A percentile compares a stretch with the other conserved stretches of the same genome.
Conservation (phyloP, 1,140 invertebrate genomes). For the Drosophila kepulauana region DNA sequence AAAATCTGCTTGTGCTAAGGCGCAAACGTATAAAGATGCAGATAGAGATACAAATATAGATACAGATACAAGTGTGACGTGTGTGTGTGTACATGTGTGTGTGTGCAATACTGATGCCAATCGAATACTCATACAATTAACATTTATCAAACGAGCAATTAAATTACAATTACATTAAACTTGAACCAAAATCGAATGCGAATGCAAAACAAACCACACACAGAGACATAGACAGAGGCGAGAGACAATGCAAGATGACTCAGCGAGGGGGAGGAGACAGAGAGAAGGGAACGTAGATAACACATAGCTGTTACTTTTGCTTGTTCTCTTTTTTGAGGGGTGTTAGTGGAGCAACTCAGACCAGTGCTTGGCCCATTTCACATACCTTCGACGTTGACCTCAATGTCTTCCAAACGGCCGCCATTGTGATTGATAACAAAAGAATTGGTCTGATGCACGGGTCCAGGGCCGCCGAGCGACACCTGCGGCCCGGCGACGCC, state of each 20-base stretch:
- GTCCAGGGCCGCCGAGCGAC: constrained; percentile 88
- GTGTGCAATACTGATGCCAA: constrained; percentile 20
- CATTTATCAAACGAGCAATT: constrained; percentile 75
- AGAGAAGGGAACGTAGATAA: constrained; percentile 1
- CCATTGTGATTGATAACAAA: constrained; percentile 90
- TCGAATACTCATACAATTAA: constrained; percentile 50
- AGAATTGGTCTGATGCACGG: constrained; percentile 88
- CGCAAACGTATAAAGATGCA: constrained; percentile 52
- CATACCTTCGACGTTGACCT: constrained; percentile 97
- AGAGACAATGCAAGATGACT: neutral
- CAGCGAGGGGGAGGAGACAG: constrained; percentile 13
- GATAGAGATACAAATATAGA: constrained; percentile 16
- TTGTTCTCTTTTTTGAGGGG: constrained; percentile 3
- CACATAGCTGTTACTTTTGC: neutral
- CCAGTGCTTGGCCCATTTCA: constrained; percentile 36
- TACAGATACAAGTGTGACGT: constrained; percentile 8
- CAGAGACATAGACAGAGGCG: constrained; percentile 44
- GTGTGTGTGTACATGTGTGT: constrained; percentile 13
- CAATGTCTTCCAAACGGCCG: constrained; percentile 95
- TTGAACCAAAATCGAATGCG: constrained; percentile 47
- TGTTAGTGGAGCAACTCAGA: constrained; percentile 14
- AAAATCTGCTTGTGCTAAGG: constrained; percentile 36
- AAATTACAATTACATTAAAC: constrained; percentile 72
- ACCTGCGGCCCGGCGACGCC: constrained; percentile 91
- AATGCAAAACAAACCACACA: constrained; percentile 51